Evolutionary conservation across 2,797 vertebrate genomes (phyloP), one percentile per base, ranked within the genome.

Genomic region (Sebastes diaconus): DNA sequence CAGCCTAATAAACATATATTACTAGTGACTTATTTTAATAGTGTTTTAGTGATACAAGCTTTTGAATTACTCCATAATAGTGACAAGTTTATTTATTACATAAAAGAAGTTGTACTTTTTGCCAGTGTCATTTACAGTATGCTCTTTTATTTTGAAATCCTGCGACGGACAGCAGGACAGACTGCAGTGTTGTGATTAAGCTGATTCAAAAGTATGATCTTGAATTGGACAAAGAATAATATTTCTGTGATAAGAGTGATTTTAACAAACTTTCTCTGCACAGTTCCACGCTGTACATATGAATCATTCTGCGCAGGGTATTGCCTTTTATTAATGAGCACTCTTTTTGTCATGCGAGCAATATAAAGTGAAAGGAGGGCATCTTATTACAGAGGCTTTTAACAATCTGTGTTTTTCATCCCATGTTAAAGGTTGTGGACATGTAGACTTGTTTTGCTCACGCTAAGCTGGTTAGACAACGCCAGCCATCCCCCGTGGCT

Each of bases 341-440:
- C 84, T 88, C 76, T 27, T 85, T 75, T 87, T 65, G 72, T 89
- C 84, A 90, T 75, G 63, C 11, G 12, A 93, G 92, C 89, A 93
- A 94, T 93, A 94, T 74, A 80, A 87, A 39, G 42, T 12, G 61
- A 81, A 68, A 64, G 29, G 78, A 77, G 32, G 65, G n/a, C 55
- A 77, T 77, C 63, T 52, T 57, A 30, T 79, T 72, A 65, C 18
- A 71, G 55, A 82, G 36, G 52, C 68, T 88, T 77, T 80, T 55
- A 66, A 66, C 79, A 60, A 24, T 75, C 25, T 81, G 74, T 83
- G 60, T 84, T 80, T 84, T 65, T 73, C 67, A 81, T 81, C 68
- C 77, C 58, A 75, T 68, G 74, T 87, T 87, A 13, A 61, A 77
- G 68, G 24, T 68, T 78, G 79, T 84, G 74, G 78, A 72, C 36